Conservation (phyloP, 2,113 vertebrate genomes). For the Notothenia coriiceps region DNA sequence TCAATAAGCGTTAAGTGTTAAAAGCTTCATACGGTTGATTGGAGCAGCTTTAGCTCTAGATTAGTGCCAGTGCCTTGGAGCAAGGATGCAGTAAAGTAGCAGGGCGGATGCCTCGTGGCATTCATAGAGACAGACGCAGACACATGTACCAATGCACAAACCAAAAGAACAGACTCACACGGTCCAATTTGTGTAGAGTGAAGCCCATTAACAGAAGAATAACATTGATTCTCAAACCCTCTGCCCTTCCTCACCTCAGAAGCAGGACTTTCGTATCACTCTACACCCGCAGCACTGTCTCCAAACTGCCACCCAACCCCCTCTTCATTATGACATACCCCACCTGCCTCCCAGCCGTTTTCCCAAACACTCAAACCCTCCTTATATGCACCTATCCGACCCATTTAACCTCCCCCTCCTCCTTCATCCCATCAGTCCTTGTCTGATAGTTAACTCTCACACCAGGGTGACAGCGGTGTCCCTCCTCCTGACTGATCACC, state of each 20-base stretch:
- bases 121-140: constrained; percentile 18
- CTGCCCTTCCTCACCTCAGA: constrained; percentile 32
- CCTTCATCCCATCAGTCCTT: constrained; percentile 34
- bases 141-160: constrained; percentile 7
- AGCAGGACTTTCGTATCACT: constrained; percentile 52
- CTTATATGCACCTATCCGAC: constrained; percentile 44
- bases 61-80: constrained; percentile 19
- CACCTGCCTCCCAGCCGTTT: constrained; percentile 51
- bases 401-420: constrained; percentile 25
- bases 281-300: constrained; percentile 10
- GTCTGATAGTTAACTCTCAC: constrained; percentile 52
- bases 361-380: constrained; percentile 46
- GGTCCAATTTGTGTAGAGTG: constrained; percentile 29
- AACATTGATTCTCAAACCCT: constrained; percentile 43
- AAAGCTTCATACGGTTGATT: constrained; percentile 25
- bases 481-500: constrained; percentile 36
- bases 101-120: constrained; percentile 14
- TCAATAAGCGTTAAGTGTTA: constrained; percentile 36
- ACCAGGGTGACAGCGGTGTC: constrained; percentile 45
- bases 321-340: constrained; percentile 24
- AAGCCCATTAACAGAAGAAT: constrained; percentile 35
- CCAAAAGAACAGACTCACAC: constrained; percentile 18
- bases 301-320: constrained; percentile 46
- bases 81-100: constrained; percentile 25
- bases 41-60: constrained; percentile 16